These are phyloP conservation scores for Hipparchia sbordonii DNA, from an alignment of 2,888 invertebrate genomes.

Conservation along the genomic window DNA sequence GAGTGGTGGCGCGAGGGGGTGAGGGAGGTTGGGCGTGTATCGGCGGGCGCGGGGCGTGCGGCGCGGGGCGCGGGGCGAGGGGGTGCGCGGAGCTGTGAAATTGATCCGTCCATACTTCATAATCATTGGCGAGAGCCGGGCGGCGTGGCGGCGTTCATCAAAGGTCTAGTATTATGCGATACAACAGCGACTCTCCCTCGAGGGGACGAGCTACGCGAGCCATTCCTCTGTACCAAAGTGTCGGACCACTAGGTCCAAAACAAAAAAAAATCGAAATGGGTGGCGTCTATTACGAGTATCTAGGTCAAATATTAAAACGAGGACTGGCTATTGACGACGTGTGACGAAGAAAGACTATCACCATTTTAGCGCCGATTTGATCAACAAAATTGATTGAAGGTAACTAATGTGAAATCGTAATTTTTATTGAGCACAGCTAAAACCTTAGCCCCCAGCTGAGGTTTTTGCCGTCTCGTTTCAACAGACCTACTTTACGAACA, in stretches of 20 bases:
- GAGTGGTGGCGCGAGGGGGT: background rate
- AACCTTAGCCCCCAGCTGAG: too few relatives aligned
- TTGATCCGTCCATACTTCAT: slow-evolving; percentile 70
- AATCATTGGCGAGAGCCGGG: slow-evolving; percentile 57
- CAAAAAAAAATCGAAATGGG: too few relatives aligned
- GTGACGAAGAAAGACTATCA: too few relatives aligned
- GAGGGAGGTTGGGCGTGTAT: slow-evolving; percentile 12
- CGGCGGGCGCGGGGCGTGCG: background rate
- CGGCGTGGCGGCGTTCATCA: slow-evolving; percentile 34
- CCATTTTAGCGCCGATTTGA: too few relatives aligned
- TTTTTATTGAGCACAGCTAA: too few relatives aligned
- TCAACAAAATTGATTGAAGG: too few relatives aligned
- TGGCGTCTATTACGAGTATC: too few relatives aligned
- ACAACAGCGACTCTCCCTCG: background rate
- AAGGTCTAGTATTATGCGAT: background rate
- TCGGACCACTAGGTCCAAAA: background rate
- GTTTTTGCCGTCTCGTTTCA: too few relatives aligned
- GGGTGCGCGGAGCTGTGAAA: slow-evolving; percentile 61
- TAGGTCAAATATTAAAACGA: too few relatives aligned
- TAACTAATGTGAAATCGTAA: too few relatives aligned
- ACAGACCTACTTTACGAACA: too few relatives aligned
- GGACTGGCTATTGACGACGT: too few relatives aligned
- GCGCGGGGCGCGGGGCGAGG: slow-evolving; percentile 23
- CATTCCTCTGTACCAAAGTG: background rate
- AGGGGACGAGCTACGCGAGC: background rate